phyloP scores from a whole-genome alignment of 2,888 invertebrate genomes.

The Yponomeuta evonymella region DNA sequence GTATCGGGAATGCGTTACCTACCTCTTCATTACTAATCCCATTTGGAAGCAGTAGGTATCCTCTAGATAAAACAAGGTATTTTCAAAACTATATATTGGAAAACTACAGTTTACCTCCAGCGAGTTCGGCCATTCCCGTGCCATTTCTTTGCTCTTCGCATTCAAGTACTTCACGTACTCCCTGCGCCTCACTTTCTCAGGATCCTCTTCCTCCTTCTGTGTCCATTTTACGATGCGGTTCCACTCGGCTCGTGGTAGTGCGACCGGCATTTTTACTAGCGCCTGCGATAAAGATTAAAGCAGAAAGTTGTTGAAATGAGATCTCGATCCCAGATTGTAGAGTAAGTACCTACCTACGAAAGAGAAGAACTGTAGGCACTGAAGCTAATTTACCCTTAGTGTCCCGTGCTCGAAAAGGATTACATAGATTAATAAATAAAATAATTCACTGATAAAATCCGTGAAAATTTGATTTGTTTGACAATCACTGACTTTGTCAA shows the following conservation, averaged over 20 bases:
- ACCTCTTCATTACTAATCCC: not conserved
- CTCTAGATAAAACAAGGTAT: conserved; percentile 13
- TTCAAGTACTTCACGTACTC: conserved; percentile 48
- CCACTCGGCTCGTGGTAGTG: conserved; percentile 49
- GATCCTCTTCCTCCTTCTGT: conserved; percentile 40
- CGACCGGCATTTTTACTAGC: conserved; percentile 45
- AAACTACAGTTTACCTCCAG: conserved; percentile 36
- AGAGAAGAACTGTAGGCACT: no score
- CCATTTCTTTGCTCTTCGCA: conserved; percentile 49
- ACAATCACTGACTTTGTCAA: no score
- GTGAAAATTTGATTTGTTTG: no score
- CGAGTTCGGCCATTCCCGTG: conserved; percentile 63
- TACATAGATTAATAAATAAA: no score
- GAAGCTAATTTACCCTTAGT: no score
- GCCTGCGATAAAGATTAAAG: not conserved
- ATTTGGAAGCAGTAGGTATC: no score
- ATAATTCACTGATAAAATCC: no score
- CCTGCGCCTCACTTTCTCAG: conserved; percentile 41
- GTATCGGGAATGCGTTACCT: not conserved
- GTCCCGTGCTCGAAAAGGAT: no score
- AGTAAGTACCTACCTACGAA: no score
- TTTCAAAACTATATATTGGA: no score
- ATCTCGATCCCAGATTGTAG: no score
- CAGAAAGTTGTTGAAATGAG: not conserved
- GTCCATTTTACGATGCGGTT: conserved; percentile 49